phyloP scores from a whole-genome alignment of 2,888 invertebrate genomes.

The Mechanitis messenoides region DNA sequence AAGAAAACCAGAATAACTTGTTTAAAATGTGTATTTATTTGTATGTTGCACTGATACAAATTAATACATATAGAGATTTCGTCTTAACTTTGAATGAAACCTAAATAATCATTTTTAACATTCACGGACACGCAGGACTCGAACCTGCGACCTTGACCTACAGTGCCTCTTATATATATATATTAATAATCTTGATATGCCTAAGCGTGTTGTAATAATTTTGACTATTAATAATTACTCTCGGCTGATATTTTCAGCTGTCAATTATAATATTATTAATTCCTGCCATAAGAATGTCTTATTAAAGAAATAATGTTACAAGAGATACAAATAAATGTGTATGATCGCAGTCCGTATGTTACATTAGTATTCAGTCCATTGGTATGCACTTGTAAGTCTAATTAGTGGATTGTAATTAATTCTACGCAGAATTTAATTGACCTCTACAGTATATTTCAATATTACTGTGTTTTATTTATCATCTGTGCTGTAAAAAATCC shows the following conservation, averaged over 20 bases:
- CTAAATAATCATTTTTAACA: no score
- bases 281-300: no score
- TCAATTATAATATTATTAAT: no score
- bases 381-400: slow-evolving; percentile 4
- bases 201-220: no score
- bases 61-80: not conserved
- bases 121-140: no score
- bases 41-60: not conserved
- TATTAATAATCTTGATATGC: no score
- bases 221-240: no score
- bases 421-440: slow-evolving; percentile 18
- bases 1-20: slow-evolving; percentile 12
- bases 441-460: not conserved
- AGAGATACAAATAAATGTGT: not conserved
- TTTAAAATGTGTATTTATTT: slow-evolving; percentile 6
- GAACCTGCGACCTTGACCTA: not conserved
- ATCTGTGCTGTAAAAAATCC: slow-evolving; percentile 15
- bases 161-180: no score
- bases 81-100: no score
- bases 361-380: not conserved
- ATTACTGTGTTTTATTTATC: not conserved
- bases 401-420: slow-evolving; percentile 13
- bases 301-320: no score
- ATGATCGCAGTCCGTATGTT: not conserved
- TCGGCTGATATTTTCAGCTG: no score